Base-by-base conservation (phyloP, 2,113 vertebrate species). In the Pelusios castaneus region DNA sequence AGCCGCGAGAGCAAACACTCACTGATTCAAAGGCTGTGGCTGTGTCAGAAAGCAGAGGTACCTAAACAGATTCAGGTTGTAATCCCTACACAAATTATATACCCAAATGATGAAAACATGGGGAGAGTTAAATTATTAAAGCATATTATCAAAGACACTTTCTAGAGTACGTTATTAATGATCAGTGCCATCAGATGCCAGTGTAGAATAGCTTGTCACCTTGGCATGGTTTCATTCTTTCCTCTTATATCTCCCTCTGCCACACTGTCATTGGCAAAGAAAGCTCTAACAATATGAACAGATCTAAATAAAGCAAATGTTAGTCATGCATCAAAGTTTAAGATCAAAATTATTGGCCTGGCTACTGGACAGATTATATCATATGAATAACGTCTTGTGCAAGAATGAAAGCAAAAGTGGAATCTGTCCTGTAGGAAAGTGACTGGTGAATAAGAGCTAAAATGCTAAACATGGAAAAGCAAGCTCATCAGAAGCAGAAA, bases 1-100 rank as follows among this genome's bases (percentile, higher is more conserved):
- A 97, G 93, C 86, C 34, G 95, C 94, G 85, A 97, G 93, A 95
- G 84, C 58, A 96, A 90, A 96, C 90, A 34, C 92, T 97, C 43
- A 0, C 86, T 81, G 96, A 96, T 95, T 97, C 95, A 98, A 97
- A 97, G 92, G 92, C 97, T 86, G 95, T 93, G 84, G 84, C 95
- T 95, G 77, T 97, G 97, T 97, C 95, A 97, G 96, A 97, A 97
- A 95, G 94, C 92, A 85, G 96, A 97, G 95, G 88, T 90, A 89
- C 94, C 96, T 96, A 96, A 97, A 95, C 93, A 97, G 97, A 97
- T 97, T 95, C 95, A 82, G 91, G 92, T 96, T 97, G 97, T 97
- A 97, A 98, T 97, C 97, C 95, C 84, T 60, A 16, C 75, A 3
- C 82, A 96, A 97, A 98, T 95, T 94, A 95, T 92, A 93, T 14